Base-by-base conservation (phyloP, 2,888 invertebrate species). In the Julus scandinavius region DNA sequence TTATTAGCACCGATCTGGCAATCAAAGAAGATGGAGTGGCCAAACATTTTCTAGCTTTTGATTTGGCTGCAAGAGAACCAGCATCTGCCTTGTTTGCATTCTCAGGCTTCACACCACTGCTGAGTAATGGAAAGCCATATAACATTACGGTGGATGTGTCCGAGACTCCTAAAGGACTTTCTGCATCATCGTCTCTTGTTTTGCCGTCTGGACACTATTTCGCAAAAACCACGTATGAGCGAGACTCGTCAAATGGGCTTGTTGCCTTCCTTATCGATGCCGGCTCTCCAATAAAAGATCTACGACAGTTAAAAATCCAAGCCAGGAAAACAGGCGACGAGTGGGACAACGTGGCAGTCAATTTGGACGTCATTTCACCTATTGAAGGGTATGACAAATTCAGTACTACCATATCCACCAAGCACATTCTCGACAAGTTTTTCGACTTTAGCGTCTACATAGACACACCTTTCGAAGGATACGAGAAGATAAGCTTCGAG, bases 321-420 rank as follows among this genome's bases (percentile, higher is more conserved):
- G 72, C 87, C 41, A n/a, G 17, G 45, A 72, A 87, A 45, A 72
- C 83, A 2, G 88, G 88, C 20, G 6, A 63, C 17, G 88, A 88
- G 13, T 88, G 88, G 88, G 88, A 88, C 49, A 88, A 88, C 86
- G 45, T 86, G n/a, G 85, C 38, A 0, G 63, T 86, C 9, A 6
- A 38, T 29, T 29, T 88, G 9, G 88, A 86, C 7, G n/a, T 88
- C 17, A 7, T 85, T 40, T 41, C 72, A 3, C 88, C 88, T 40
- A 86, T 88, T 72, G 54, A 88, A 45, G 88, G 88, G 45, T 88
- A 88, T 38, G 63, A 88, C 40, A 88, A 49, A 63, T 88, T 88
- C 58, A 72, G 54, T 13, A 63, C 88, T 0, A 20, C 63, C 7
- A 40, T 88, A n/a, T 58, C 58, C 20, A 88, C 86, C 38, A 63